Conservation (phyloP, 2,113 vertebrate genomes). For the Colistium nudipinnis region DNA sequence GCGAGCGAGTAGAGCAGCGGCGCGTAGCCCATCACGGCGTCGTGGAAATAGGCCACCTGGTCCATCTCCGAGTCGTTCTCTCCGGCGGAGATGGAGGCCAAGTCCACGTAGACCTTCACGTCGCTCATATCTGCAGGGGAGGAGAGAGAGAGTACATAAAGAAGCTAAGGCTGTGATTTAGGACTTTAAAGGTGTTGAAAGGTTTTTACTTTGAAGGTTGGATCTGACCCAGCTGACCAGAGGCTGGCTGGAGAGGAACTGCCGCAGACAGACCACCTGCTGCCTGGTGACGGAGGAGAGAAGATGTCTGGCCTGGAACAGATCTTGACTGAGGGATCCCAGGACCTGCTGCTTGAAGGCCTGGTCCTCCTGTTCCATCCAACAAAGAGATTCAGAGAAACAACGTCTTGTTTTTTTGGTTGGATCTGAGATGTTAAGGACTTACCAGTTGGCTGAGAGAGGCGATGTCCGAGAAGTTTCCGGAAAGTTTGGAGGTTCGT, state of each 20-base stretch:
- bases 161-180: too few relatives aligned
- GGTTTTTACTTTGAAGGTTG: constrained; percentile 70
- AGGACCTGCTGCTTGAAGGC: constrained; percentile 64
- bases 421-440: background rate
- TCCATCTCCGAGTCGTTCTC: constrained; percentile 83
- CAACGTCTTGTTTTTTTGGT: too few relatives aligned
- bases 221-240: constrained; percentile 75
- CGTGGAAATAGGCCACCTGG: constrained; percentile 79
- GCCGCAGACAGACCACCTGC: constrained; percentile 73
- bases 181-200: too few relatives aligned
- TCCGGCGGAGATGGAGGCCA: constrained; percentile 81
- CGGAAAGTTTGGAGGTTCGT: constrained; percentile 58
- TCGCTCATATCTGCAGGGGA: constrained; percentile 73
- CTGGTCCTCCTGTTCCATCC: constrained; percentile 58
- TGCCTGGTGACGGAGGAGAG: constrained; percentile 62
- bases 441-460: constrained; percentile 75
- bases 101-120: constrained; percentile 80
- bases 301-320: constrained; percentile 58
- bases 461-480: constrained; percentile 69
- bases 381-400: background rate
- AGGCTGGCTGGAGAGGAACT: constrained; percentile 65
- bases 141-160: background rate
- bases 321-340: constrained; percentile 55
- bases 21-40: constrained; percentile 77
- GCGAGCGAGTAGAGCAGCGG: constrained; percentile 76